Conservation (phyloP, 2,888 invertebrate genomes). For the Andrena bucephala region DNA sequence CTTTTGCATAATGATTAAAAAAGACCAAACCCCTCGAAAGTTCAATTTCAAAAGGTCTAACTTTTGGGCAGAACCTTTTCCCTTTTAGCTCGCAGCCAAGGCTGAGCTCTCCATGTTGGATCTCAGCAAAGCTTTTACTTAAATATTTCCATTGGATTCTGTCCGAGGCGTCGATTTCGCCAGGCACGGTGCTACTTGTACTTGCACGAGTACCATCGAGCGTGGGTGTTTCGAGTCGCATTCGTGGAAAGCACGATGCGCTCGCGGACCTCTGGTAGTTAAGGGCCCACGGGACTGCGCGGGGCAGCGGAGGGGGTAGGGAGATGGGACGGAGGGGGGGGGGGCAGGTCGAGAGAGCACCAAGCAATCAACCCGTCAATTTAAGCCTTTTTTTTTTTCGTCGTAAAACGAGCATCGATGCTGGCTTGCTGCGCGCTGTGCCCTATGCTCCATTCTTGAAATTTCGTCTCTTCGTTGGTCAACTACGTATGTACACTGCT, state of each 20-base stretch:
- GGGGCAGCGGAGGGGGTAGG: background rate
- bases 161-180: constrained; percentile 43
- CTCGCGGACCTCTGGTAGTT: constrained; percentile 30
- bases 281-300: constrained; percentile 13
- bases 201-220: constrained; percentile 49
- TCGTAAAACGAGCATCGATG: constrained; percentile 46
- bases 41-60: no score
- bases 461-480: no score
- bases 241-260: constrained; percentile 59
- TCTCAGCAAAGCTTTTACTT: constrained; percentile 29
- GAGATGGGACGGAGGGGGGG: background rate
- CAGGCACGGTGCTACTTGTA: constrained; percentile 46
- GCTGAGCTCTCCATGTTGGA: background rate
- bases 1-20: no score
- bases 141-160: constrained; percentile 25
- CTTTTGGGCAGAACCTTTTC: background rate
- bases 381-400: constrained; percentile 35
- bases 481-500: no score
- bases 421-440: constrained; percentile 9
- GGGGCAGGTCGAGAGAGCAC: constrained; percentile 48
- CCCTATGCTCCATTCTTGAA: background rate
- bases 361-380: constrained; percentile 53
- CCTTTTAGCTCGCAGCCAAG: background rate
- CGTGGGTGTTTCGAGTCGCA: constrained; percentile 58
- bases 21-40: no score